Evolutionary conservation across 1,140 invertebrate genomes (phyloP).

Genomic region (Heterodera carotae): DNA sequence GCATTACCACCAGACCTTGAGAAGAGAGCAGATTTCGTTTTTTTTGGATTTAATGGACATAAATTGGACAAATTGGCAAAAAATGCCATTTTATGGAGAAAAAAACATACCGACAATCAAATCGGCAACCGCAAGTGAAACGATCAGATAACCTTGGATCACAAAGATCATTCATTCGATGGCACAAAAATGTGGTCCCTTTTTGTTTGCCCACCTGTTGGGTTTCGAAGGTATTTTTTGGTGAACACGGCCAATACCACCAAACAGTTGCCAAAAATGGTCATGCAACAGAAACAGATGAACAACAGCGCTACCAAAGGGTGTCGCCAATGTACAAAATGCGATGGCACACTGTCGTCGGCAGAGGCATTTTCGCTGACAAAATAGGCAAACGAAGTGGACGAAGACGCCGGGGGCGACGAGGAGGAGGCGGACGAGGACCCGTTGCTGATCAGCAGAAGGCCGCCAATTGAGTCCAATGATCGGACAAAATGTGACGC

Average conservation of each 20-base stretch:
- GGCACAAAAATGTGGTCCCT: neutral
- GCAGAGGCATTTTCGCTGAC: neutral
- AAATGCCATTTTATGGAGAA: neutral
- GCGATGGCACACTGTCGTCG: neutral
- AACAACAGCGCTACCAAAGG: slow-evolving; percentile 54
- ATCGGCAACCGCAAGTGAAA: slow-evolving; percentile 63
- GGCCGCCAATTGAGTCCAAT: neutral
- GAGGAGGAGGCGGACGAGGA: neutral
- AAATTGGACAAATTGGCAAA: too few relatives aligned
- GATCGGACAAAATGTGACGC: neutral
- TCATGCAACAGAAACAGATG: slow-evolving; percentile 53
- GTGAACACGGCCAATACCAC: slow-evolving; percentile 65
- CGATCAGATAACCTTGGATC: slow-evolving; percentile 63
- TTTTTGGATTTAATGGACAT: neutral
- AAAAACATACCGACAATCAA: slow-evolving; percentile 56
- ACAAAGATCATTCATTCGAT: too few relatives aligned
- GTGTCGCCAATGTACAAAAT: slow-evolving; percentile 50
- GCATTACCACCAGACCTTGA: slow-evolving; percentile 61
- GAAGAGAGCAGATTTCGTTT: neutral
- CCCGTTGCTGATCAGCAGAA: neutral
- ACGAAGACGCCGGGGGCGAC: neutral
- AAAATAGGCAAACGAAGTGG: neutral
- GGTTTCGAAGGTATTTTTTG: slow-evolving; percentile 63
- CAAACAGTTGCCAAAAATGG: slow-evolving; percentile 60
- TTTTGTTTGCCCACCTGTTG: slow-evolving; percentile 43